Conservation (phyloP, 1,140 invertebrate genomes). For the Brachionus rotundiformis region DNA sequence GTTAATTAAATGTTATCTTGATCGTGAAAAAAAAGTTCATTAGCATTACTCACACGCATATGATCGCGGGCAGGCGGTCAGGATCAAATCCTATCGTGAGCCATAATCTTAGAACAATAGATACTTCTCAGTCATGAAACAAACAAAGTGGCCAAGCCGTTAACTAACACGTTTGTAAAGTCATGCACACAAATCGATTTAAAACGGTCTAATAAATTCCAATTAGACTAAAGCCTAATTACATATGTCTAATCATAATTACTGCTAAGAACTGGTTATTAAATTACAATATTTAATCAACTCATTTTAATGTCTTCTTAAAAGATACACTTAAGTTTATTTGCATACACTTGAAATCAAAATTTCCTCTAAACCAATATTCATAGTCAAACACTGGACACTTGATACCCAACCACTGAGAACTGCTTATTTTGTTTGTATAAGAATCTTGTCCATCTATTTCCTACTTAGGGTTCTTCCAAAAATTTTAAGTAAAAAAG, state of each 20-base stretch:
- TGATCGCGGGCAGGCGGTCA: not conserved
- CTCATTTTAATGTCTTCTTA: slow-evolving; percentile 5
- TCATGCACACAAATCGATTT: slow-evolving; percentile 4
- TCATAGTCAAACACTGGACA: not conserved
- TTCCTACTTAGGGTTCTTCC: no score
- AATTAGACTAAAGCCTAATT: not conserved
- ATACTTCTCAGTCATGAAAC: slow-evolving; percentile 5
- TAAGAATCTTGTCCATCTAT: no score
- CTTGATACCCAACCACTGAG: not conserved
- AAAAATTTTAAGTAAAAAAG: no score
- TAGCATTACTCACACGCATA: not conserved
- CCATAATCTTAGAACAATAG: slow-evolving; percentile 5
- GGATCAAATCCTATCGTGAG: not conserved
- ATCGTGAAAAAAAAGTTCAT: not conserved
- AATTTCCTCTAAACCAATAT: not conserved
- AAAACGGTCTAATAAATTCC: slow-evolving; percentile 10
- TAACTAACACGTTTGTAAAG: slow-evolving; percentile 1
- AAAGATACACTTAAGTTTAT: slow-evolving; percentile 1
- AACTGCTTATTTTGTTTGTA: not conserved
- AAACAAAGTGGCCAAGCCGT: slow-evolving; percentile 3
- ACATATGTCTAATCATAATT: slow-evolving; percentile 36
- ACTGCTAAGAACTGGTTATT: slow-evolving; percentile 28
- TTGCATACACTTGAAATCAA: not conserved
- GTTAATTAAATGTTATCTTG: slow-evolving; percentile 3
- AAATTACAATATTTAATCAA: slow-evolving; percentile 25